Base-by-base conservation (phyloP, 2,888 invertebrate genomes). In the Danaus chrysippus region DNA sequence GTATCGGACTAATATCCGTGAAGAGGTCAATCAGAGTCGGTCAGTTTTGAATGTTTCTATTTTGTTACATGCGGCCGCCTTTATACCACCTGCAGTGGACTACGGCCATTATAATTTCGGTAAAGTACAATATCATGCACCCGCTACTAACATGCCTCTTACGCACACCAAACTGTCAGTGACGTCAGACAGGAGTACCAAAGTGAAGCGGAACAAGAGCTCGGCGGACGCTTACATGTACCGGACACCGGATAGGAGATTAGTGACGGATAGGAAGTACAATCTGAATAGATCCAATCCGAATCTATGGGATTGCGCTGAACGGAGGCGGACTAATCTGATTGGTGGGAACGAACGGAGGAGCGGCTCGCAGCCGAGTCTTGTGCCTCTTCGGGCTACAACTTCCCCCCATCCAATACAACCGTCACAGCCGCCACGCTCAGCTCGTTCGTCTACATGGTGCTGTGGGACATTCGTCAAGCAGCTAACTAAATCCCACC, bases 391-490 rank as follows among this genome's bases (percentile, higher is more conserved):
- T 63, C 72, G 61, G 55, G 63, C 62, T 44, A 67, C 68, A 58
- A 63, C 71, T 49, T 67, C 70, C 58, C 67, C 74, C 34, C 64
- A 66, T 19, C 59, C 65, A 55, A 56, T 63, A 49, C 67, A 76
- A 62, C 76, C 68, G 72, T 60, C 70, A 44, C 79, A 72, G 62
- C 75, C 74, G 63, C 80, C 73, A 41, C 87, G 87, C 74, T 92
- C 92, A 61, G 91, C 92, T 52, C 92, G 93, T 72, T 93, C 94
- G 65, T 93, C 93, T 70, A 93, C 94, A 41, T 95, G 95, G 95
- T 95, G 95, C 84, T 95, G 95, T 84, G 95, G 95, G 80, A 93
- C 94, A 72, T 94, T 95, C 87, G 95, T 95, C 81, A 94, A 94
- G 84, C 95, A 95, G 73, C 93, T 95, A 87, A 93, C 93, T 74